These are phyloP conservation scores for Peromyscus nudipes DNA, from an alignment of 2,797 vertebrate genomes.

Conservation along the genomic window DNA sequence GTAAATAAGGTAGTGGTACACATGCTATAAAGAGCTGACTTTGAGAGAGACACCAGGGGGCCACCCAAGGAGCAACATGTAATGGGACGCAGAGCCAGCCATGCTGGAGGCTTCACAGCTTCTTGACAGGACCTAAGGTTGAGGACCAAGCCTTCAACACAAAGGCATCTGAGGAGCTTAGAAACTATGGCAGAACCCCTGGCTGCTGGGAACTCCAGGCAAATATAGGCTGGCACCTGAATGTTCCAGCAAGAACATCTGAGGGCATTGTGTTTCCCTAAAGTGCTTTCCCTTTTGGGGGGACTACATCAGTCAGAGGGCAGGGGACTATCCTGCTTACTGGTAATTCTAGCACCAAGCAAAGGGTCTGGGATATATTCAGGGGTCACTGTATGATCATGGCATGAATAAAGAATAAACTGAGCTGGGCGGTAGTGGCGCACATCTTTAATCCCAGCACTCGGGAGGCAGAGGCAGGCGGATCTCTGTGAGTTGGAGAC, in stretches of 20 bases:
- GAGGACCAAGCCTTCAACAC: background rate
- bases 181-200: background rate
- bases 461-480: too few relatives aligned
- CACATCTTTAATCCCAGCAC: too few relatives aligned
- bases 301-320: background rate
- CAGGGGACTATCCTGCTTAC: background rate
- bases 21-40: background rate
- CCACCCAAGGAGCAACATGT: too few relatives aligned
- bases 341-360: background rate
- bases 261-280: background rate
- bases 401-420: background rate
- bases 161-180: background rate
- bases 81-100: too few relatives aligned
- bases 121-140: background rate
- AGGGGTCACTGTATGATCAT: background rate
- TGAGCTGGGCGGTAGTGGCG: too few relatives aligned
- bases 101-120: too few relatives aligned
- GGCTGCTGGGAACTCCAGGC: background rate
- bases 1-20: background rate
- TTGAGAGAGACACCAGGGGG: too few relatives aligned
- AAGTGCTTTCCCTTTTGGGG: background rate
- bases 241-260: background rate
- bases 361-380: background rate
- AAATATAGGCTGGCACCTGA: background rate
- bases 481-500: too few relatives aligned